phyloP scores from a whole-genome alignment of 2,797 vertebrate species.

The Falco columbarius region DNA sequence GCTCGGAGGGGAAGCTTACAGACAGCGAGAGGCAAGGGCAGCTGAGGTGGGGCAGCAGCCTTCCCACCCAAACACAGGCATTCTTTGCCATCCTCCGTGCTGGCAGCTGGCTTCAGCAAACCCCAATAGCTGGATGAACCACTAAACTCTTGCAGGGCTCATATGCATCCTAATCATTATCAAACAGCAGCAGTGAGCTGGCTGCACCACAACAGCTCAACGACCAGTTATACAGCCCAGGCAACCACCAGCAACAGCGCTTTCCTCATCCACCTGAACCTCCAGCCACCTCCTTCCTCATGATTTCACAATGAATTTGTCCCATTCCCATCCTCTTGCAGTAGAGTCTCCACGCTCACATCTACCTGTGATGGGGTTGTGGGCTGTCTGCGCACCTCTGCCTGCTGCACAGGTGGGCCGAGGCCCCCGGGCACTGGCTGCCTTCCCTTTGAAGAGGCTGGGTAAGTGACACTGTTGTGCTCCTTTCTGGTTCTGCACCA shows the following conservation, averaged over 20 bases:
- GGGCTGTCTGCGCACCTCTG: neutral
- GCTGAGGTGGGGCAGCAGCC: neutral
- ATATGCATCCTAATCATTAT: neutral
- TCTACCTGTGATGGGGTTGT: neutral
- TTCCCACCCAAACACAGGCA: neutral
- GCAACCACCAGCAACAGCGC: neutral
- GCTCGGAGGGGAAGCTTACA: neutral
- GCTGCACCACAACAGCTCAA: neutral
- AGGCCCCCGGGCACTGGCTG: neutral
- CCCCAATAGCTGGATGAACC: neutral
- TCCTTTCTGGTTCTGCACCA: slow-evolving; percentile 24
- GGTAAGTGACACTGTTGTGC: neutral
- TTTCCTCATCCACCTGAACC: neutral
- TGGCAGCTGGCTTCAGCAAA: neutral
- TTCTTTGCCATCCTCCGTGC: neutral
- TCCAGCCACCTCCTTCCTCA: neutral
- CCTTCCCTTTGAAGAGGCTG: neutral
- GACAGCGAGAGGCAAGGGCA: neutral
- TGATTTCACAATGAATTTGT: neutral
- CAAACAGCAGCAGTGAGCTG: neutral
- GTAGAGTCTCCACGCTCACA: neutral
- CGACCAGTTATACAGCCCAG: neutral
- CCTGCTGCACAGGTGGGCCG: neutral
- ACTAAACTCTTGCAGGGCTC: neutral
- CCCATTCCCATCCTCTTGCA: neutral